phyloP scores from a whole-genome alignment of 1,140 invertebrate genomes.

The Leptopilina clavipes region DNA sequence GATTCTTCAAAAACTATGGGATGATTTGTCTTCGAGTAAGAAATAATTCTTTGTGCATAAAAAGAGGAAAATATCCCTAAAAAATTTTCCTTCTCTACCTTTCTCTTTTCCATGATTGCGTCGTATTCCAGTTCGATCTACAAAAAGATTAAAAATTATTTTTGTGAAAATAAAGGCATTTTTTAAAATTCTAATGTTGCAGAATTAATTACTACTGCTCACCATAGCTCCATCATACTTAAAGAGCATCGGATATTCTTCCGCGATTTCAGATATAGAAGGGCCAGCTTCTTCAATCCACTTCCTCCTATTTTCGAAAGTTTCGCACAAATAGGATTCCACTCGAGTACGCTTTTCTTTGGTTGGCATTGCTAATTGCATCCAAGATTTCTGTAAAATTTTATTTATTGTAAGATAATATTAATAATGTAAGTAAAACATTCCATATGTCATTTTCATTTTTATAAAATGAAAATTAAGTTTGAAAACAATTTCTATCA shows the following conservation, averaged over 20 bases:
- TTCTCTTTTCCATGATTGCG: background rate
- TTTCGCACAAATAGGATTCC: conserved; percentile 16
- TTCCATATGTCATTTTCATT: too few relatives aligned
- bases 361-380: background rate
- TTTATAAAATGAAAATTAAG: too few relatives aligned
- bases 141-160: background rate
- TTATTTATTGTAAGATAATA: background rate
- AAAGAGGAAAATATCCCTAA: background rate
- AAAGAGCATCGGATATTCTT: conserved; percentile 16
- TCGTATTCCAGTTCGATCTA: conserved; percentile 18
- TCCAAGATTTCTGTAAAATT: background rate
- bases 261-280: conserved; percentile 26
- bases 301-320: background rate
- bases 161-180: background rate
- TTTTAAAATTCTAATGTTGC: too few relatives aligned
- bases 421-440: too few relatives aligned
- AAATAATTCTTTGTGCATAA: background rate
- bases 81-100: background rate
- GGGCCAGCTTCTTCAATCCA: conserved; percentile 31
- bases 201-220: background rate
- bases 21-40: background rate
- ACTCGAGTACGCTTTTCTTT: background rate
- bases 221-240: conserved; percentile 34
- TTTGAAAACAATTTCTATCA: too few relatives aligned
- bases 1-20: background rate